Conservation (phyloP, 1,140 invertebrate genomes). For the Drosophila fuyamai region DNA sequence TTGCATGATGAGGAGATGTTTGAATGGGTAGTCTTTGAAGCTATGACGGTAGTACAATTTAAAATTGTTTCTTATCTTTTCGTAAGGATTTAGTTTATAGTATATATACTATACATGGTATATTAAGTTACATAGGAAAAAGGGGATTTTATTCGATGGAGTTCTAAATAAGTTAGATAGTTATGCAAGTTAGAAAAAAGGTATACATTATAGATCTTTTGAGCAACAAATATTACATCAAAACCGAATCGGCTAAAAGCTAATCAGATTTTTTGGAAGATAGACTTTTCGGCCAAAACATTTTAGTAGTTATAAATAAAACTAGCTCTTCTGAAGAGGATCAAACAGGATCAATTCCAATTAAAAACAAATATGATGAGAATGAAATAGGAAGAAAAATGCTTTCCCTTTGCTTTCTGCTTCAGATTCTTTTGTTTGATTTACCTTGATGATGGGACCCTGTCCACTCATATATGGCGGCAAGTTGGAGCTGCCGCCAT, state of each 20-base stretch:
- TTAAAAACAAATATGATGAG: background rate
- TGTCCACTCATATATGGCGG: slow-evolving; percentile 88
- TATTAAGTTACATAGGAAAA: background rate
- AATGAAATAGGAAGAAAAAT: background rate
- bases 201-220: too few relatives aligned
- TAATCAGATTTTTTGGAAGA: too few relatives aligned
- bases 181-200: too few relatives aligned
- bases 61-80: too few relatives aligned
- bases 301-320: background rate
- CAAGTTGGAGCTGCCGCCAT: slow-evolving; percentile 86
- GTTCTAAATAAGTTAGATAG: background rate
- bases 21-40: background rate
- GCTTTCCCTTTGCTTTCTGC: slow-evolving; percentile 6
- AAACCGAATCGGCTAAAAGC: too few relatives aligned
- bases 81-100: too few relatives aligned
- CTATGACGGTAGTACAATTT: background rate
- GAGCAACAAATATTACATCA: too few relatives aligned
- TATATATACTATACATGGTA: too few relatives aligned
- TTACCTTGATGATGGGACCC: slow-evolving; percentile 97
- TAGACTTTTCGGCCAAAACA: background rate
- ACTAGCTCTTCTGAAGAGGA: background rate
- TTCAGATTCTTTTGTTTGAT: slow-evolving; percentile 57
- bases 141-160: background rate
- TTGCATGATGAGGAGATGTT: slow-evolving; percentile 17
- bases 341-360: background rate